A percentile compares a stretch with the other conserved stretches of the same genome.
Conservation (phyloP, 1,140 invertebrate genomes). For the Trichomalopsis sarcophagae region DNA sequence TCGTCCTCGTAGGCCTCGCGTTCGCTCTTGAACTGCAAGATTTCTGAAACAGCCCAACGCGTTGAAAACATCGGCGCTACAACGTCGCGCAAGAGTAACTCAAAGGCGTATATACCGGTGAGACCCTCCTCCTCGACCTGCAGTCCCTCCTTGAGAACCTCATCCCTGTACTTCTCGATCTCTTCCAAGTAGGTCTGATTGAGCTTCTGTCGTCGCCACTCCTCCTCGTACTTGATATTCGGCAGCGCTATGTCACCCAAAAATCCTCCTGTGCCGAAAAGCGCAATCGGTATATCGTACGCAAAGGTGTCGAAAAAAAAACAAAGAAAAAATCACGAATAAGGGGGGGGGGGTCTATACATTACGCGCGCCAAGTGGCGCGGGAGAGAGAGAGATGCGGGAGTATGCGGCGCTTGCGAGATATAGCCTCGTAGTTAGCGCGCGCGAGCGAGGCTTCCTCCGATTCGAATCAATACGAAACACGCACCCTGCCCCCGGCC, state of each 20-base stretch:
- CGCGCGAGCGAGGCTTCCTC: constrained; percentile 34
- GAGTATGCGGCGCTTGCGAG: neutral
- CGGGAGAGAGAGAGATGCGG: neutral
- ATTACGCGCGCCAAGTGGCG: neutral
- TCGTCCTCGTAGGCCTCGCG: constrained; percentile 53
- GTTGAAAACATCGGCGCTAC: neutral
- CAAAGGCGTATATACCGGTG: constrained; percentile 72
- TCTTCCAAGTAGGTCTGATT: constrained; percentile 83
- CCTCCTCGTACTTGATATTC: constrained; percentile 77
- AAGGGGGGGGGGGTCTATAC: neutral
- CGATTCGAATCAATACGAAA: constrained; percentile 46
- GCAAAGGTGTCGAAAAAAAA: too few species aligned
- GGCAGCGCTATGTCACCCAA: constrained; percentile 88
- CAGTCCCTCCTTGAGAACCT: constrained; percentile 84
- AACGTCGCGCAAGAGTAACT: too few species aligned
- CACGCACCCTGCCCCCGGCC: neutral
- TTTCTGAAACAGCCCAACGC: constrained; percentile 58
- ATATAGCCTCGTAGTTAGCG: neutral
- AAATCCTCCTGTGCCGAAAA: constrained; percentile 79
- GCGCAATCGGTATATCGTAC: neutral
- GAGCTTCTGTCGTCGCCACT: constrained; percentile 75
- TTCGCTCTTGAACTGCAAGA: constrained; percentile 66
- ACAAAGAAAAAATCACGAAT: neutral
- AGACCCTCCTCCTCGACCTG: constrained; percentile 89
- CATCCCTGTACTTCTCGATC: constrained; percentile 85